Evolutionary conservation across 2,113 vertebrate species (phyloP).

Genomic region (Sinosuthora webbiana): DNA sequence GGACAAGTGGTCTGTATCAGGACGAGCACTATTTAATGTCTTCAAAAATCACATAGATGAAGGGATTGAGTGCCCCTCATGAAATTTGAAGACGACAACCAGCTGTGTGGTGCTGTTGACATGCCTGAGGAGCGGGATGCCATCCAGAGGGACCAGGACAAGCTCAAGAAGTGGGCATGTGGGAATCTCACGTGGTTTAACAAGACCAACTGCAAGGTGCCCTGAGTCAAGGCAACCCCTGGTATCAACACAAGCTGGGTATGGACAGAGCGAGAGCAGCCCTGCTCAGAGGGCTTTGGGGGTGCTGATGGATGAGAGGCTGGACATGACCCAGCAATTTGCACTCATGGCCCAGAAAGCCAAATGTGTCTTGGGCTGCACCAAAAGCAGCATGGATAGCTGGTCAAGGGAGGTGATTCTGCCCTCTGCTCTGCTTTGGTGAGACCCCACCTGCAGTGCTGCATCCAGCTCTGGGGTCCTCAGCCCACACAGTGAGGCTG

Average conservation of each 20-base stretch:
- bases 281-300: not conserved
- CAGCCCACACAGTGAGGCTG: not conserved
- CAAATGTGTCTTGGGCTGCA: not conserved
- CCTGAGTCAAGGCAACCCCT: not conserved
- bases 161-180: not conserved
- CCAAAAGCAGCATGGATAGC: not conserved
- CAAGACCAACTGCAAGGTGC: not conserved
- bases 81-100: not conserved
- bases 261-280: rapidly evolving
- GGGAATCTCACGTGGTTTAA: not conserved
- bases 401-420: not conserved
- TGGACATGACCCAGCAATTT: not conserved
- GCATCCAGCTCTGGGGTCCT: not conserved
- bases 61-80: not conserved
- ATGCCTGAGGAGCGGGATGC: not conserved
- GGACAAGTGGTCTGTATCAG: not conserved
- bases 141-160: not conserved
- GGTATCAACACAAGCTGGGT: not conserved
- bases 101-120: rapidly evolving
- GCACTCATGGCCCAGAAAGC: not conserved
- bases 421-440: not conserved
- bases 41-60: not conserved
- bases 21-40: not conserved
- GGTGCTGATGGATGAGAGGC: not conserved
- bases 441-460: not conserved